These are phyloP conservation scores for Dicyrtoma fusca DNA, from an alignment of 2,888 invertebrate species.

Conservation along the genomic window DNA sequence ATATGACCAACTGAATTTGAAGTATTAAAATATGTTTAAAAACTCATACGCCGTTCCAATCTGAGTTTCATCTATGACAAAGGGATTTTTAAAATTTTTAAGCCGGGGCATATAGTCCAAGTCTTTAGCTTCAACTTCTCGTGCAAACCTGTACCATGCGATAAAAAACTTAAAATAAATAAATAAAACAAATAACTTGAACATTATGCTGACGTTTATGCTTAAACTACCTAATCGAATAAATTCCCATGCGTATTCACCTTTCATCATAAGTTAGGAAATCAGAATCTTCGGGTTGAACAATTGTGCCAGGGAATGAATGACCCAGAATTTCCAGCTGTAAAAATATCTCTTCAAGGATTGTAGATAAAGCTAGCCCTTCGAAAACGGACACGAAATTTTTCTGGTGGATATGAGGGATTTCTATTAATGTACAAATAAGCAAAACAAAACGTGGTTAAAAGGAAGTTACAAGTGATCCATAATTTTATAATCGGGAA, in stretches of 20 bases:
- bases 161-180: neutral
- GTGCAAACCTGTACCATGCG: conserved; percentile 27
- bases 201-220: neutral
- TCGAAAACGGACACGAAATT: conserved; percentile 37
- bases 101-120: conserved; percentile 38
- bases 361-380: conserved; percentile 30
- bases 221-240: neutral
- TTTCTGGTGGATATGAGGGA: conserved; percentile 3
- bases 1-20: neutral
- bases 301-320: conserved; percentile 31
- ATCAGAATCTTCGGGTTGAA: conserved; percentile 28
- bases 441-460: neutral
- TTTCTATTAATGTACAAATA: neutral
- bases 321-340: conserved; percentile 38
- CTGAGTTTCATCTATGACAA: conserved; percentile 35
- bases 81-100: conserved; percentile 43
- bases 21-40: conserved; percentile 4
- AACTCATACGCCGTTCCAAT: conserved; percentile 40
- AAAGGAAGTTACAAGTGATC: no score
- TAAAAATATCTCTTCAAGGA: conserved; percentile 39
- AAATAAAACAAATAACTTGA: neutral
- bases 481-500: neutral
- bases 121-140: conserved; percentile 39
- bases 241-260: conserved; percentile 7
- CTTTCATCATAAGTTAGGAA: conserved; percentile 42